Percentiles rank a stretch among this genome's conserved stretches.
phyloP scores from a whole-genome alignment of 2,113 vertebrate species.

The Aplodontia rufa region DNA sequence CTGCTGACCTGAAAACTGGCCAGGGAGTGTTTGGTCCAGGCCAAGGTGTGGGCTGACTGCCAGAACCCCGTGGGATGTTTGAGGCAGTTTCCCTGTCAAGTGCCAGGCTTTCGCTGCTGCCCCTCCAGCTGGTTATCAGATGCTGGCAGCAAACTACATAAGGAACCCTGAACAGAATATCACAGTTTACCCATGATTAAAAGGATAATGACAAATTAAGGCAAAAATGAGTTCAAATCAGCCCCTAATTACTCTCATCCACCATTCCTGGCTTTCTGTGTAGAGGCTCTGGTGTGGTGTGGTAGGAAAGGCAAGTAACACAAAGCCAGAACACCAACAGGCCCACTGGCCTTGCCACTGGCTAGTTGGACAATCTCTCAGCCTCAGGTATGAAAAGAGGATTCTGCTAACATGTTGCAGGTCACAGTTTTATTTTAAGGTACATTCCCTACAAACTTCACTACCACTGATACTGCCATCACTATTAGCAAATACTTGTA shows the following conservation, averaged over 20 bases:
- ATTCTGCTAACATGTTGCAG: not conserved
- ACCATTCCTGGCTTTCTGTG: constrained; percentile 2
- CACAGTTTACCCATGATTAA: constrained; percentile 51
- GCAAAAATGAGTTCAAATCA: constrained; percentile 30
- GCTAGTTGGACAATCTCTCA: not conserved
- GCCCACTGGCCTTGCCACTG: not conserved
- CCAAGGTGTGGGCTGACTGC: constrained; percentile 23
- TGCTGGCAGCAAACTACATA: not conserved
- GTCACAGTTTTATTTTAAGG: not conserved
- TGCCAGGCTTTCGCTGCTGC: constrained; percentile 42
- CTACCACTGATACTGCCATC: not conserved
- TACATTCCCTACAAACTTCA: not conserved
- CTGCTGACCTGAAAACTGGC: constrained; percentile 54
- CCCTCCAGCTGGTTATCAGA: constrained; percentile 56
- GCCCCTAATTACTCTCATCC: not conserved
- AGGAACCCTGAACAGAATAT: not conserved
- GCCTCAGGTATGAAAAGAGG: not conserved
- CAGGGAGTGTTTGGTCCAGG: not conserved
- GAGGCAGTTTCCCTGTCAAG: not conserved
- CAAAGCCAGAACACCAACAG: not conserved
- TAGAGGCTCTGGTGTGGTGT: rapidly evolving
- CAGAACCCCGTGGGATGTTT: constrained; percentile 6
- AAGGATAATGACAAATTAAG: constrained; percentile 45
- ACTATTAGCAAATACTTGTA: not conserved
- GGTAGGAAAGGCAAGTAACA: not conserved